Evolutionary conservation across 2,797 vertebrate species (phyloP).

Genomic region (Sebastes nivosus): DNA sequence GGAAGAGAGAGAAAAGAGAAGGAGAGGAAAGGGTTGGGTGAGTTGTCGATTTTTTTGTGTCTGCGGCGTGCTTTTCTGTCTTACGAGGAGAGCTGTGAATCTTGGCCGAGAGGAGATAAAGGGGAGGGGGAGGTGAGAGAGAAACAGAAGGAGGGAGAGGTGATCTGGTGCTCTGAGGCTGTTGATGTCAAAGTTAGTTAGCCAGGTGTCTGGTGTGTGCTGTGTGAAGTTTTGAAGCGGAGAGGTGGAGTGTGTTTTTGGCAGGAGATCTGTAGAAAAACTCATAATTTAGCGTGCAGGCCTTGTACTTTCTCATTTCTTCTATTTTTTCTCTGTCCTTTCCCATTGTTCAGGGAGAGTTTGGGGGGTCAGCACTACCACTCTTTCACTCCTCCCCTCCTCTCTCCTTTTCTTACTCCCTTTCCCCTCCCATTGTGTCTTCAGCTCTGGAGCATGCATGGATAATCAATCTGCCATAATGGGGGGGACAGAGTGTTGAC

Average conservation of each 20-base stretch:
- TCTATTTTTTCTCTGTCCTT: background rate
- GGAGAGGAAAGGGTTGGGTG: conserved; percentile 77
- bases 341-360: conserved; percentile 70
- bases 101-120: background rate
- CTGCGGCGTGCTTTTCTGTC: conserved; percentile 42
- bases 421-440: conserved; percentile 65
- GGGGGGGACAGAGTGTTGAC: conserved; percentile 31
- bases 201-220: conserved; percentile 56
- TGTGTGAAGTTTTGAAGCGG: conserved; percentile 17
- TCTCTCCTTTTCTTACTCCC: conserved; percentile 29
- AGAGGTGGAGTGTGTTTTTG: conserved; percentile 32
- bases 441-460: conserved; percentile 66
- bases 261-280: conserved; percentile 11
- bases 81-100: background rate
- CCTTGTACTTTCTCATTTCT: conserved; percentile 3
- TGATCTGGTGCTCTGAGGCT: conserved; percentile 17
- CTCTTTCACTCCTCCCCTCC: conserved; percentile 3
- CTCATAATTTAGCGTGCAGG: background rate
- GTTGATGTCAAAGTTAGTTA: conserved; percentile 56
- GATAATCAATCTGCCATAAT: conserved; percentile 65
- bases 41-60: conserved; percentile 68
- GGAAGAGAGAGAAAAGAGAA: conserved; percentile 57
- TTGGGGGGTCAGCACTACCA: conserved; percentile 53
- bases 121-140: background rate
- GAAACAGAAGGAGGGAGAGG: background rate